Base-by-base conservation (phyloP, 2,888 invertebrate genomes). In the Lasioglossum figueresi region DNA sequence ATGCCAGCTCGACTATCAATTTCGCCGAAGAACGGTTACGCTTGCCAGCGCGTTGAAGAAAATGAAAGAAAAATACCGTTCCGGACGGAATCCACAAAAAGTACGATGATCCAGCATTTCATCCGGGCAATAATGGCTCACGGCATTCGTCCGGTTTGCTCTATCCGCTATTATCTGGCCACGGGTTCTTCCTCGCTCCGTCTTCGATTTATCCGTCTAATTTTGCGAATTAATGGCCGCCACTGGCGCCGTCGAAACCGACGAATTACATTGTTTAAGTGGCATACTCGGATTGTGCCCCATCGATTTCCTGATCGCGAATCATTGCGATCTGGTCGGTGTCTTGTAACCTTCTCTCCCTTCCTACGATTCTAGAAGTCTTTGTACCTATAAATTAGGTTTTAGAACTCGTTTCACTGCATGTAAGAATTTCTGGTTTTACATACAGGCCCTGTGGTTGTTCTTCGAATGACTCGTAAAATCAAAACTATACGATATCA, bases 171-270 rank as follows among this genome's bases (percentile, higher is more conserved):
- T 87, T 87, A 85, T 81, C 87, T 79, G 56, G 31, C 83, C 80
- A 34, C 74, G 45, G 52, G 79, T 77, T 82, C 70, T 70, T 56
- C 66, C 80, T 74, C 77, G 1, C 45, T 82, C 73, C 82, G 74
- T 76, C 85, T 86, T 86, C 90, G 89, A 91, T 91, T 91, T 86
- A 91, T 90, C 87, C 83, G 85, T 84, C 87, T 91, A 91, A 91
- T 91, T 88, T 91, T 76, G 83, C 84, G 89, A 91, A 91, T 91
- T 91, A 87, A 91, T 89, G 90, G 80, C 81, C 76, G 59, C 66
- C 75, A 73, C 76, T 68, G 72, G 74, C 23, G 56, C 59, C 37
- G 76, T 70, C 37, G 43, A 52, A 68, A 76, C 63, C 88, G 86
- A 82, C 88, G 87, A 88, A 90, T 86, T 83, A 90, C 86, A 83